phyloP scores from a whole-genome alignment of 2,797 vertebrate genomes.

The Pagetopsis macropterus region DNA sequence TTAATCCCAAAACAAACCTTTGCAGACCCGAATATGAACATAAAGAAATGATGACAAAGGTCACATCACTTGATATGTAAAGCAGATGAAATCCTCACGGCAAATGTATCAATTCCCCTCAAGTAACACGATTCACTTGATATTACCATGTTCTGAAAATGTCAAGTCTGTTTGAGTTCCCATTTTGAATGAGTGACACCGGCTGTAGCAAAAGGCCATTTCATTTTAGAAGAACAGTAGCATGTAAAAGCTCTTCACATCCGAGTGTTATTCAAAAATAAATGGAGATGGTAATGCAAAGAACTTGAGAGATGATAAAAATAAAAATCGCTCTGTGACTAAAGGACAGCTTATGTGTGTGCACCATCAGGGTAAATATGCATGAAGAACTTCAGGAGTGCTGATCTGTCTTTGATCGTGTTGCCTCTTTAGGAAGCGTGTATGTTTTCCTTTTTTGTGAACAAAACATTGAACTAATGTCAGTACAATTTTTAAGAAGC shows the following conservation, averaged over 20 bases:
- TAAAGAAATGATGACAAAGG: constrained; percentile 42
- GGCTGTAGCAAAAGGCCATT: constrained; percentile 56
- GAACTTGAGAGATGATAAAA: constrained; percentile 30
- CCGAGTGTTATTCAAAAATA: constrained; percentile 53
- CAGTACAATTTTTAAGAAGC: constrained; percentile 34
- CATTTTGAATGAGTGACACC: constrained; percentile 44
- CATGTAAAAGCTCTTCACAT: constrained; percentile 53
- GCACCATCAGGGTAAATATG: constrained; percentile 20
- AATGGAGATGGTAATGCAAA: constrained; percentile 39
- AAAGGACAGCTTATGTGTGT: constrained; percentile 40
- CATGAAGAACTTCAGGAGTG: constrained; percentile 32
- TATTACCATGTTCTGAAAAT: constrained; percentile 43
- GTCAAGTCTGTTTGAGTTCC: constrained; percentile 44
- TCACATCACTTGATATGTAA: constrained; percentile 48
- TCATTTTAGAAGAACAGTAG: constrained; percentile 47
- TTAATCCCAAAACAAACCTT: constrained; percentile 45
- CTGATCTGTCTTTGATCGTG: constrained; percentile 33
- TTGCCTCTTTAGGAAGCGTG: constrained; percentile 27
- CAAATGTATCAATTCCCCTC: constrained; percentile 39
- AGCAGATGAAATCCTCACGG: constrained; percentile 41
- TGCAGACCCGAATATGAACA: constrained; percentile 47
- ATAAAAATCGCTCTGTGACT: constrained; percentile 17
- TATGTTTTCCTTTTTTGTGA: constrained; percentile 21
- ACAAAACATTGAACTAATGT: constrained; percentile 35
- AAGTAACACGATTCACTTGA: constrained; percentile 41